phyloP scores from a whole-genome alignment of 2,888 invertebrate species.

The Anorthoa munda region DNA sequence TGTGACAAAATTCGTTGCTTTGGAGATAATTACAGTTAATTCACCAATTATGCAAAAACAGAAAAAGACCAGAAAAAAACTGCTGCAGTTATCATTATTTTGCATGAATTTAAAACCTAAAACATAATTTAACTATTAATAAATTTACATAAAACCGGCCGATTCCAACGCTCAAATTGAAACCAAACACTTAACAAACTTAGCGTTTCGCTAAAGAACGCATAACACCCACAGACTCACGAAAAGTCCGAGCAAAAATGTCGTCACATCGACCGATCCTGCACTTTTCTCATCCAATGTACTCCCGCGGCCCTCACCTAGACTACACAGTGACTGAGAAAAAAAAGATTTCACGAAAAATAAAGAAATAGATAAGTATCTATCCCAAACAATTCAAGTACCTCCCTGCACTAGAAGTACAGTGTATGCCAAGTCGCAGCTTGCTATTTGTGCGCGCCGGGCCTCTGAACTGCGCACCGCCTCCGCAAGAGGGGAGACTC shows the following conservation, averaged over 20 bases:
- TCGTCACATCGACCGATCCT: not conserved
- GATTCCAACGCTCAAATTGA: slow-evolving; percentile 10
- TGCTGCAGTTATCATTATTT: not conserved
- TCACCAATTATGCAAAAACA: not conserved
- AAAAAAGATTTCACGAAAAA: not conserved
- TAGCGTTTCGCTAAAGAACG: slow-evolving; percentile 20
- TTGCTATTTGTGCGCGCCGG: slow-evolving; percentile 87
- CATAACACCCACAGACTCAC: slow-evolving; percentile 63
- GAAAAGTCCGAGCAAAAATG: slow-evolving; percentile 75
- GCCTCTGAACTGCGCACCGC: slow-evolving; percentile 81
- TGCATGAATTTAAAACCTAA: not conserved
- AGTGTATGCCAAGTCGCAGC: slow-evolving; percentile 88
- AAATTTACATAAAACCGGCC: not conserved
- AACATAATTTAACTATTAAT: not conserved
- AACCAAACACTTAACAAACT: slow-evolving; percentile 24
- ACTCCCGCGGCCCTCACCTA: not conserved
- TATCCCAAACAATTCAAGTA: slow-evolving; percentile 63
- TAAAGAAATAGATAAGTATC: not conserved
- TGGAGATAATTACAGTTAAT: not conserved
- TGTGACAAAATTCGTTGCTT: not conserved
- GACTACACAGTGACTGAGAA: not conserved
- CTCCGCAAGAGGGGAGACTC: slow-evolving; percentile 50
- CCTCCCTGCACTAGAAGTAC: slow-evolving; percentile 83
- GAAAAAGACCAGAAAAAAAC: not conserved
- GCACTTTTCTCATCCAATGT: not conserved